Base-by-base conservation (phyloP, 2,888 invertebrate genomes). In the Hydrotaea cyrtoneurina region DNA sequence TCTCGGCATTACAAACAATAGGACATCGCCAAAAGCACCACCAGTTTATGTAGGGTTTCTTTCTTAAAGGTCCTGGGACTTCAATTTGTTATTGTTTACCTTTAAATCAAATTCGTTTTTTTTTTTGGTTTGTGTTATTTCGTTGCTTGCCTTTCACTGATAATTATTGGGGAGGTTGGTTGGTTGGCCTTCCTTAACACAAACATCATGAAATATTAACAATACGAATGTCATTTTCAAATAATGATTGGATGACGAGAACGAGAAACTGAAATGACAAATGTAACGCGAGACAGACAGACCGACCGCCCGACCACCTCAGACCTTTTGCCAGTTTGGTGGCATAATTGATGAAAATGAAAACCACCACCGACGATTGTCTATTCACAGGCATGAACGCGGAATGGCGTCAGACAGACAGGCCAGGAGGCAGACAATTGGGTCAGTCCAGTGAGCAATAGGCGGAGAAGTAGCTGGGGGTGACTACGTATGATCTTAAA, bases 171-270 rank as follows among this genome's bases (percentile, higher is more conserved):
- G 85, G 79, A 80, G 77, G 85, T 79, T 76, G 79, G 55, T 77
- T 62, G 77, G 85, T 79, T 76, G 79, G 55, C 79, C 69, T 80
- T 79, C 72, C 62, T 62, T 55, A 79, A 77, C 50, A 43, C 79
- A 85, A 85, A 85, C 46, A 82, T 53, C 46, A 71, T 85, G 11
- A 57, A 82, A 79, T 82, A 85, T 82, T 85, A 55, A 85, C n/a
- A 69, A 74, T 3, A 62, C 15, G 43, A 36, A 4, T 57, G 62
- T 71, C 59, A 77, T 78, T 81, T 80, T 78, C 15, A n/a, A 21
- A 80, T 81, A 78, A 81, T 74, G 57, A 66, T 77, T 26, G 53
- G 13, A 73, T 55, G 43, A 15, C 23, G 10, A 39, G 46, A 39
- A 15, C 39, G 10, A 39, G 46, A 39, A 39, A 23, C 19, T 15